A percentile compares a stretch with the other conserved stretches of the same genome.
Conservation (phyloP, 1,140 invertebrate genomes). For the Eriosoma lanigerum region DNA sequence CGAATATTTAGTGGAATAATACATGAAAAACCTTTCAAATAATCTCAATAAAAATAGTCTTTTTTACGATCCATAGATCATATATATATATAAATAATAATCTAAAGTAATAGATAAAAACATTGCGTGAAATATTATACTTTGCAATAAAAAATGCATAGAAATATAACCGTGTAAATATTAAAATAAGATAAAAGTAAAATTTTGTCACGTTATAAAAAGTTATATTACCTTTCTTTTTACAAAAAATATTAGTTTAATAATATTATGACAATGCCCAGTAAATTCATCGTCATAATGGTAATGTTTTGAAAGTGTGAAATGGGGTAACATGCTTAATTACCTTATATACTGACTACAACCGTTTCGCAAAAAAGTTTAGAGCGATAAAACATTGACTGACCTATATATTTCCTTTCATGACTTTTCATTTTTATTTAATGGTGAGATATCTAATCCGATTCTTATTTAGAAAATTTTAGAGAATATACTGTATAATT, state of each 20-base stretch:
- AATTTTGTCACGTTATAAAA: conserved; percentile 19
- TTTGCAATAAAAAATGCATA: not conserved
- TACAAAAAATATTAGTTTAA: not conserved
- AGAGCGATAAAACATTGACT: not conserved
- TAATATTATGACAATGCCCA: not conserved
- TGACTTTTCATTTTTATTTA: not conserved
- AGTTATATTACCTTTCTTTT: not conserved
- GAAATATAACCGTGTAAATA: not conserved
- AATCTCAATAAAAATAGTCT: no score
- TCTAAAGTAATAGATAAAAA: no score
- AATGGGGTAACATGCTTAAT: conserved; percentile 15
- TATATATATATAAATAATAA: no score
- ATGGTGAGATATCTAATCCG: no score
- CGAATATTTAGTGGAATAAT: no score
- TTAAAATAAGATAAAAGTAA: conserved; percentile 33
- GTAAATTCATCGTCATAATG: not conserved
- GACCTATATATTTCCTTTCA: not conserved
- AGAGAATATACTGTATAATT: no score
- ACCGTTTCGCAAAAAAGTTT: conserved; percentile 1
- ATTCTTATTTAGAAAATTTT: no score
- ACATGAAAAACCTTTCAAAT: no score
- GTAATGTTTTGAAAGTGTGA: conserved; percentile 2
- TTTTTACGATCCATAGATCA: no score
- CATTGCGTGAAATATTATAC: not conserved
- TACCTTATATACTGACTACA: not conserved